Percentiles rank a stretch among this genome's conserved stretches.
Conservation (phyloP, 2,888 invertebrate genomes). For the Digitonthophagus gazella region DNA sequence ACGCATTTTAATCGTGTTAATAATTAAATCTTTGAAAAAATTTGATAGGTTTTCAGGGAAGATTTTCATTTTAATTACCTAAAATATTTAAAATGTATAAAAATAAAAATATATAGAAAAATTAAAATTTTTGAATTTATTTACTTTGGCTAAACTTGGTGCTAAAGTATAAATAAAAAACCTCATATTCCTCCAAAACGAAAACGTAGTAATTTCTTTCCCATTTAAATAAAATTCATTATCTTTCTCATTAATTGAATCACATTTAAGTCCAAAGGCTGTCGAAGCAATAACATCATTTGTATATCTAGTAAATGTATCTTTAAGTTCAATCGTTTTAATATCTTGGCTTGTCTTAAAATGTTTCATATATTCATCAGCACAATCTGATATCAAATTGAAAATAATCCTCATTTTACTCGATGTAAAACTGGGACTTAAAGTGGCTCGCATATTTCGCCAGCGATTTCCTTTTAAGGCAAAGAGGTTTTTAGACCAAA, state of each 20-base stretch:
- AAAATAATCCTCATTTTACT: slow-evolving; percentile 47
- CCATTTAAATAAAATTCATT: slow-evolving; percentile 24
- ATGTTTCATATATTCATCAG: slow-evolving; percentile 34
- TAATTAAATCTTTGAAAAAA: slow-evolving; percentile 38
- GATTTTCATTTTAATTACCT: slow-evolving; percentile 20
- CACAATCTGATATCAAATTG: slow-evolving; percentile 37
- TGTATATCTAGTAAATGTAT: slow-evolving; percentile 52
- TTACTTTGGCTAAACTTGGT: slow-evolving; percentile 17
- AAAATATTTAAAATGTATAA: too few relatives aligned
- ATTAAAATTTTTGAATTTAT: too few relatives aligned
- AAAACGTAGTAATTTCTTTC: slow-evolving; percentile 34
- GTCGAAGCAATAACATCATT: slow-evolving; percentile 58
- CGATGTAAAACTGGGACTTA: slow-evolving; percentile 48
- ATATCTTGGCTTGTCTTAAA: slow-evolving; percentile 34
- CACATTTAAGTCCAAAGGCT: slow-evolving; percentile 56
- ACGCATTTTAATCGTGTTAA: slow-evolving; percentile 36
- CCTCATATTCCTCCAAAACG: slow-evolving; percentile 51
- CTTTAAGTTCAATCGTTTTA: slow-evolving; percentile 48
- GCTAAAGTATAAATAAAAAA: slow-evolving; percentile 17
- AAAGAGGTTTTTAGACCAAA: slow-evolving; percentile 52
- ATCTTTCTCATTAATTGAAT: slow-evolving; percentile 55
- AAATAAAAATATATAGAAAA: too few relatives aligned
- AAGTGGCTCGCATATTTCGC: slow-evolving; percentile 48
- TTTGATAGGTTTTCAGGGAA: slow-evolving; percentile 29
- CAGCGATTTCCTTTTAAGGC: slow-evolving; percentile 37